phyloP scores from a whole-genome alignment of 2,888 invertebrate species.

The Priocnemis perturbator region DNA sequence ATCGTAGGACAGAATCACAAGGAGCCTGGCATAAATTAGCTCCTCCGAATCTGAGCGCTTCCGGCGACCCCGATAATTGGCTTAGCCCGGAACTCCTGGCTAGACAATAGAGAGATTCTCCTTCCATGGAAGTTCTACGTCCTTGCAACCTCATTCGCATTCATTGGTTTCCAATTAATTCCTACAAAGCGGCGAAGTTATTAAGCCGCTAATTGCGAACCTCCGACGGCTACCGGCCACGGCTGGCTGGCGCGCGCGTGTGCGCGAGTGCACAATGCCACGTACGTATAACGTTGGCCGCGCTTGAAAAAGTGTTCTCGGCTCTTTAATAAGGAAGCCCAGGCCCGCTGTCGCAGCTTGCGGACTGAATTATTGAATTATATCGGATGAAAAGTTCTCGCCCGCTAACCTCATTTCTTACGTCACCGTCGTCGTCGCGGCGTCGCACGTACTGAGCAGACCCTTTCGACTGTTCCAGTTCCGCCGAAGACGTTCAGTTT shows the following conservation, averaged over 20 bases:
- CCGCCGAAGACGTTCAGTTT: too few species aligned
- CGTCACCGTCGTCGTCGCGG: too few species aligned
- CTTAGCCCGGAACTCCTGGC: slow-evolving; percentile 57
- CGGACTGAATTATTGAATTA: slow-evolving; percentile 31
- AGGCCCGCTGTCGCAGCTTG: slow-evolving; percentile 34
- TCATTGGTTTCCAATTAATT: slow-evolving; percentile 72
- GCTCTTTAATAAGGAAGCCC: slow-evolving; percentile 25
- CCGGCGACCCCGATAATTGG: slow-evolving; percentile 66
- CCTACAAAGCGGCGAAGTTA: slow-evolving; percentile 67
- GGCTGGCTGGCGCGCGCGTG: slow-evolving; percentile 5
- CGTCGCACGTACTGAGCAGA: too few species aligned
- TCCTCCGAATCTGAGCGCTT: slow-evolving; percentile 58
- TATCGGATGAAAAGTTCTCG: slow-evolving; percentile 34
- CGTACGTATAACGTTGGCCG: not conserved
- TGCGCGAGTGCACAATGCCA: not conserved
- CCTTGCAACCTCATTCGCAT: slow-evolving; percentile 67
- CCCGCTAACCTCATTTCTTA: too few species aligned
- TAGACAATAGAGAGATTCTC: slow-evolving; percentile 64
- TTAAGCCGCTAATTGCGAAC: slow-evolving; percentile 68
- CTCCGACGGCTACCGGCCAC: slow-evolving; percentile 24
- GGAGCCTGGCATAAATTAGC: slow-evolving; percentile 61
- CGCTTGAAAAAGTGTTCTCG: slow-evolving; percentile 22
- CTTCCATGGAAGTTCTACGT: slow-evolving; percentile 52
- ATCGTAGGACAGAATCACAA: slow-evolving; percentile 33
- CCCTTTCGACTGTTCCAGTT: too few species aligned